These are phyloP conservation scores for Isaurus tuberculatus DNA, from an alignment of 92 coral and sea anemone species.

Conservation along the genomic window DNA sequence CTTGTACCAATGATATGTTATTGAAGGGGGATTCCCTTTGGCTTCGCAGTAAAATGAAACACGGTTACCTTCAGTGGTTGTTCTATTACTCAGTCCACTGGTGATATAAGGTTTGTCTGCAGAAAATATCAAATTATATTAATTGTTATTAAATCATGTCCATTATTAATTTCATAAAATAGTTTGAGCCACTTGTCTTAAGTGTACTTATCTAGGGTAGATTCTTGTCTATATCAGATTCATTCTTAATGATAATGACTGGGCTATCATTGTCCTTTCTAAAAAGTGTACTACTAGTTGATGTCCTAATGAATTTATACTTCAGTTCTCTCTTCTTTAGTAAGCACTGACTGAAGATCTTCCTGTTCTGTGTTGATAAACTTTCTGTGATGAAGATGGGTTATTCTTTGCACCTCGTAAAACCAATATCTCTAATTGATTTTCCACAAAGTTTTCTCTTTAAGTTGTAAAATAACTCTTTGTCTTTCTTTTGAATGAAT, in stretches of 20 bases:
- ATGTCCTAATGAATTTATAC: slow-evolving; percentile 24
- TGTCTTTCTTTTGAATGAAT: slow-evolving; percentile 37
- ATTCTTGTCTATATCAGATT: slow-evolving; percentile 12
- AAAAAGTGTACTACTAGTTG: slow-evolving; percentile 17
- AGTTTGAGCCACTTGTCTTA: background rate
- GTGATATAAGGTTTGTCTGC: slow-evolving; percentile 25
- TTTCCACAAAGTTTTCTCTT: slow-evolving; percentile 28
- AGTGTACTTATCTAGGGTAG: slow-evolving; percentile 30
- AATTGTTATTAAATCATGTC: background rate
- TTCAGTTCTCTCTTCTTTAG: slow-evolving; percentile 31
- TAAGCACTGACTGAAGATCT: slow-evolving; percentile 39
- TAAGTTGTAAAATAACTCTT: slow-evolving; percentile 36
- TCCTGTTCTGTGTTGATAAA: slow-evolving; percentile 32
- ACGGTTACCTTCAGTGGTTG: background rate
- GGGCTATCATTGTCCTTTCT: slow-evolving; percentile 34
- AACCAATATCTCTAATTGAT: slow-evolving; percentile 42
- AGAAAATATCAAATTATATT: background rate
- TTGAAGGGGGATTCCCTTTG: background rate
- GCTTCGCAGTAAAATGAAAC: slow-evolving; percentile 16
- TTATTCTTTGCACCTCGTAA: slow-evolving; percentile 31
- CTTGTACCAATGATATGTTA: slow-evolving; percentile 16
- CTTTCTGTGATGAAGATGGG: slow-evolving; percentile 40
- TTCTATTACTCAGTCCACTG: slow-evolving; percentile 1
- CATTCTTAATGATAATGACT: slow-evolving; percentile 26
- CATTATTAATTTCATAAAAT: background rate